Conservation (phyloP, 2,113 vertebrate species). For the Eulemur rufifrons region DNA sequence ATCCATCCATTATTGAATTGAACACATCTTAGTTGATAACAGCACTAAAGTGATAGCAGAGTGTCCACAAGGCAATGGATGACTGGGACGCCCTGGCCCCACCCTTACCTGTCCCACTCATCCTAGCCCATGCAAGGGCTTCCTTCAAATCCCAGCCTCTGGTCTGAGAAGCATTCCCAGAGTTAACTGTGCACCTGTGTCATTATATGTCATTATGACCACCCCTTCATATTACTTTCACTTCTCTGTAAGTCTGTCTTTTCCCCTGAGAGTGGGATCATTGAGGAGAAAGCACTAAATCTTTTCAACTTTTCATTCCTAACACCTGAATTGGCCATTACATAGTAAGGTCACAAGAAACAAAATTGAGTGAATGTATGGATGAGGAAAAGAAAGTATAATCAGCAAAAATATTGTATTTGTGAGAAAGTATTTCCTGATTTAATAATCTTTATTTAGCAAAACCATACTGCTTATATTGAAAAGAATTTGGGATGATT, state of each 20-base stretch:
- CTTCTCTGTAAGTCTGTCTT: not conserved
- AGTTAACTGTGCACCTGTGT: not conserved
- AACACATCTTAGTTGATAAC: not conserved
- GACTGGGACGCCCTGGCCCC: not conserved
- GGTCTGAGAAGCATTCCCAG: not conserved
- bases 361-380: not conserved
- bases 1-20: not conserved
- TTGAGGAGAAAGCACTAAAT: not conserved
- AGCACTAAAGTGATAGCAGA: not conserved
- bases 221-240: rapidly evolving
- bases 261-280: rapidly evolving
- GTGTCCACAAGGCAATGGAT: not conserved
- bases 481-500: not conserved
- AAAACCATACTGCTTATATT: not conserved
- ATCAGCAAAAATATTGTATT: not conserved
- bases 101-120: rapidly evolving
- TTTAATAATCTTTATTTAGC: not conserved
- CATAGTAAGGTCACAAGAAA: not conserved
- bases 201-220: too few relatives aligned
- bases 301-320: not conserved
- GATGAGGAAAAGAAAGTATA: not conserved
- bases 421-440: not conserved
- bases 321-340: too few relatives aligned
- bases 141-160: not conserved
- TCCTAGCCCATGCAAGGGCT: not conserved